These are phyloP conservation scores for Origma solitaria DNA, from an alignment of 2,113 vertebrate genomes.

Conservation along the genomic window DNA sequence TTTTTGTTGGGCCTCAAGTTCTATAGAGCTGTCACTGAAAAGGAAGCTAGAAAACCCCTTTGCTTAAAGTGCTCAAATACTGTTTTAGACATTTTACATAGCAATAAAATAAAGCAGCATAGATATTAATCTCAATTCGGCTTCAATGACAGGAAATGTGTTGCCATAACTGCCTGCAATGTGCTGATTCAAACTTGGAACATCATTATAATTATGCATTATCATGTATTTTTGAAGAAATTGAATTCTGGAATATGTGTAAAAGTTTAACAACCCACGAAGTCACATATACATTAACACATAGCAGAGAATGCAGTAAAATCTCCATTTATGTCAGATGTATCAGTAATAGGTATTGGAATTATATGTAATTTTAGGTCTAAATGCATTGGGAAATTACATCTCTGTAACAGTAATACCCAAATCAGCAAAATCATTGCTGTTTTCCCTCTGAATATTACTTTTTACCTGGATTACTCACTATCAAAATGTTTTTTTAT, in stretches of 20 bases:
- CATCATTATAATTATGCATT: neutral
- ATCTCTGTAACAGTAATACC: neutral
- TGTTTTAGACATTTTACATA: neutral
- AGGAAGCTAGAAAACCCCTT: neutral
- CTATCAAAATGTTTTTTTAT: neutral
- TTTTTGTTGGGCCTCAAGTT: neutral
- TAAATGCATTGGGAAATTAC: neutral
- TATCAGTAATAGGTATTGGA: neutral
- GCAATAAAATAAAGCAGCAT: neutral
- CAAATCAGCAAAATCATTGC: neutral
- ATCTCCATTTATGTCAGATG: neutral
- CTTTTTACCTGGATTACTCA: neutral
- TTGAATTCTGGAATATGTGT: conserved; percentile 20
- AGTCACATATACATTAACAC: neutral
- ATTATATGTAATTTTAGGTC: neutral
- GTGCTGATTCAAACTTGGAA: conserved; percentile 16
- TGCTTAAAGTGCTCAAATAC: neutral
- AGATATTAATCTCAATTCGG: conserved; percentile 3
- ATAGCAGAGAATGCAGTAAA: neutral
- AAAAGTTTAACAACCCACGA: conserved; percentile 6
- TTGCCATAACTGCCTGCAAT: neutral
- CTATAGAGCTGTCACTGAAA: neutral
- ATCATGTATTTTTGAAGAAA: neutral
- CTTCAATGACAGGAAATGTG: neutral
- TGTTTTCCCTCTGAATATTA: neutral